phyloP scores from a whole-genome alignment of 2,113 vertebrate genomes.

The Corvus moneduloides region DNA sequence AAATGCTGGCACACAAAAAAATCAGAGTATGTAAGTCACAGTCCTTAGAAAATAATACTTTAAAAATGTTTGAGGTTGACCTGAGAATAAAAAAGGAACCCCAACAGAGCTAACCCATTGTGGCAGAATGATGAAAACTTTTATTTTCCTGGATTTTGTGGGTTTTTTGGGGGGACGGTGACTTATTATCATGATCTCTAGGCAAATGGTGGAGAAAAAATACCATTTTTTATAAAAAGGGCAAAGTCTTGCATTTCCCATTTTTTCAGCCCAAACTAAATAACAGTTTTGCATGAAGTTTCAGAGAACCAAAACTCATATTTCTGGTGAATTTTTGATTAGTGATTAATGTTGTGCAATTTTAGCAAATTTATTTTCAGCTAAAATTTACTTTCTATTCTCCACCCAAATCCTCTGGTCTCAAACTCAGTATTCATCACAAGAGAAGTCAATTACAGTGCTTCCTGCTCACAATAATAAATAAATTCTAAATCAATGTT shows the following conservation, averaged over 20 bases:
- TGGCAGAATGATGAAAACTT: not conserved
- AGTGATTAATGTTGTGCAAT: not conserved
- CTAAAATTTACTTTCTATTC: not conserved
- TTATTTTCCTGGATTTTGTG: not conserved
- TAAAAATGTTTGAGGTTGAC: not conserved
- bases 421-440: not conserved
- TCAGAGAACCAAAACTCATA: not conserved
- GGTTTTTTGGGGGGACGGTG: accelerated
- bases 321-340: not conserved
- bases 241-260: not conserved
- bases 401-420: not conserved
- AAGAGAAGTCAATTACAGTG: not conserved
- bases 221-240: not conserved
- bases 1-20: not conserved
- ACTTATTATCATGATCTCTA: not conserved
- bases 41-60: not conserved
- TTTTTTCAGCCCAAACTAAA: not conserved
- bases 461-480: not conserved
- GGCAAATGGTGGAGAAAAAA: not conserved
- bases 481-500: not conserved
- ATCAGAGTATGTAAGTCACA: not conserved
- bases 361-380: not conserved
- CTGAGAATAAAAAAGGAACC: not conserved
- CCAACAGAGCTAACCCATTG: not conserved
- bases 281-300: not conserved